Conservation (phyloP, 2,888 invertebrate genomes). For the Odontocolon sp. region DNA sequence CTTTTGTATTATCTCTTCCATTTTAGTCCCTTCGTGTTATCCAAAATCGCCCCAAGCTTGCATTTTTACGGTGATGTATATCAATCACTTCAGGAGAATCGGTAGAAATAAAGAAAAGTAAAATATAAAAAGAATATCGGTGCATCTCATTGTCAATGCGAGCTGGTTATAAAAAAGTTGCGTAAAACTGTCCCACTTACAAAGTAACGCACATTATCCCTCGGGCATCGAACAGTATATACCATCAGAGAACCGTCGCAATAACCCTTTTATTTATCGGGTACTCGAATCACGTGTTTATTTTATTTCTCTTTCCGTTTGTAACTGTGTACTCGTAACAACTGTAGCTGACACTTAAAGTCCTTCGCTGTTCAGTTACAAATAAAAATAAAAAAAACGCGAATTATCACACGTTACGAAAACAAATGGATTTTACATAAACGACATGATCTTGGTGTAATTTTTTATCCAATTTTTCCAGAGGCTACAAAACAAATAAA, state of each 20-base stretch:
- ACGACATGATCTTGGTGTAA: too few species aligned
- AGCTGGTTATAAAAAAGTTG: constrained; percentile 71
- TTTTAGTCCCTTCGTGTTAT: constrained; percentile 45
- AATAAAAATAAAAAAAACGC: too few species aligned
- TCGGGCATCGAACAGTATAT: constrained; percentile 13
- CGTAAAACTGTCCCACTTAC: constrained; percentile 71
- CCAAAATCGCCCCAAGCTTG: constrained; percentile 44
- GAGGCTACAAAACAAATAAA: too few species aligned
- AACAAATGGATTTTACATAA: too few species aligned
- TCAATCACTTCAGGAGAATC: constrained; percentile 64
- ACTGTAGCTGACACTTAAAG: constrained; percentile 9
- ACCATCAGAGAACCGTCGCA: too few species aligned
- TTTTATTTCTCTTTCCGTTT: constrained; percentile 56
- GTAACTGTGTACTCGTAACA: neutral
- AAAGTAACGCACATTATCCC: neutral
- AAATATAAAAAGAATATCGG: constrained; percentile 28
- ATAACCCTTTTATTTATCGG: constrained; percentile 73
- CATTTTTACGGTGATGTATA: constrained; percentile 74
- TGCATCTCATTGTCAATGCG: constrained; percentile 68
- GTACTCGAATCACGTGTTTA: constrained; percentile 64
- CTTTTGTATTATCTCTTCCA: too few species aligned
- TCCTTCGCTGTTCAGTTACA: too few species aligned
- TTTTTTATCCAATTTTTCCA: too few species aligned
- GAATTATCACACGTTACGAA: too few species aligned
- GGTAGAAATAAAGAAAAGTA: neutral